Evolutionary conservation across 2,797 vertebrate species (phyloP), one percentile per base, ranked within the genome.

Genomic region (Distichodus sexfasciatus): DNA sequence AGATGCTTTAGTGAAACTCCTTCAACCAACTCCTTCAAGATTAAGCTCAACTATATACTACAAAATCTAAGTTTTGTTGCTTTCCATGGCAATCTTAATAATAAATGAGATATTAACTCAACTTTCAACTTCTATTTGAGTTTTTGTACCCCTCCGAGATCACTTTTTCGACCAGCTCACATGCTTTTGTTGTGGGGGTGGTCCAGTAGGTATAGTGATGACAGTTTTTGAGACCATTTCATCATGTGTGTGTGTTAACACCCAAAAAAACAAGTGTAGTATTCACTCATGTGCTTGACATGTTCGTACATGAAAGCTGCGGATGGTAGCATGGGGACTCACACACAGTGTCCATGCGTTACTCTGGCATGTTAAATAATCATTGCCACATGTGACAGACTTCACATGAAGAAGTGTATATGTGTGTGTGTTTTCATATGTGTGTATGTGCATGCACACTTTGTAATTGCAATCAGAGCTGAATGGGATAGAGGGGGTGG

Each of bases 401-500:
- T 58, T 59, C 29, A 61, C 57, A 54, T n/a, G 2, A 23, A 48
- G 46, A 26, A 23, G 12, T 31, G 15, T 48, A 2, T 57, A 38
- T 55, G 38, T 62, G 40, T 63, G 53, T 24, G 12, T 41, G 21
- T 60, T 60, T 26, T n/a, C n/a, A n/a, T n/a, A n/a, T n/a, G n/a
- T n/a, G 12, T 31, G 15, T 48, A 2, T 57, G 44, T 55, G 38
- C 58, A 35, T 63, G 53, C 19, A 9, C 35, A 15, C 43, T 60
- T 26, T 60, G 31, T 44, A 58, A 57, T 36, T 63, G 50, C 28
- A 61, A 41, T 69, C 55, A 61, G 61, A 61, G 67, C 26, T 51
- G 17, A 24, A 29, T 43, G 2, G 41, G 12, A 8, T 19, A 35
- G 31, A 59, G 40, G 54, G 54, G 21, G 33, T 35, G 57, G 54